Evolutionary conservation across 2,888 invertebrate species (phyloP).

Genomic region (Mantis religiosa): DNA sequence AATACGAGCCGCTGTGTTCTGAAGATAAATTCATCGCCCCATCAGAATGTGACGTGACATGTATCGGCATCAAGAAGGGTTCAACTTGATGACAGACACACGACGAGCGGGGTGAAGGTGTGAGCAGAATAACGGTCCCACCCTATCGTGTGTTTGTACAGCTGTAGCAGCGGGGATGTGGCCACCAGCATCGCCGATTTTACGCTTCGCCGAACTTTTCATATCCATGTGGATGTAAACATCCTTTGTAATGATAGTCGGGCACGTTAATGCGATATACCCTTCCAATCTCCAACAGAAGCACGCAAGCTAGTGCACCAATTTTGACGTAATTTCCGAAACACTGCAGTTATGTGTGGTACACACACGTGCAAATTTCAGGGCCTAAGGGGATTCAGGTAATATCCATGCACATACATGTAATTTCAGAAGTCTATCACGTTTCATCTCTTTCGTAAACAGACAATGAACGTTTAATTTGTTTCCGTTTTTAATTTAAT

Average conservation of each 20-base stretch:
- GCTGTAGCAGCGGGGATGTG: neutral
- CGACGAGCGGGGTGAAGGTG: neutral
- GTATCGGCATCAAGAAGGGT: neutral
- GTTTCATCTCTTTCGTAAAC: too few relatives aligned
- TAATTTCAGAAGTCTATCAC: too few relatives aligned
- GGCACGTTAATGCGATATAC: neutral
- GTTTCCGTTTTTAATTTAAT: too few relatives aligned
- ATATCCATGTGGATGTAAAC: neutral
- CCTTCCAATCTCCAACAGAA: neutral
- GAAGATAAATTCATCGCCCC: neutral
- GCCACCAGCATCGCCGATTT: slow-evolving; percentile 22
- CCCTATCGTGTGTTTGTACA: slow-evolving; percentile 2
- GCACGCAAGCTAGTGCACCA: neutral
- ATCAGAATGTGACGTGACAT: neutral
- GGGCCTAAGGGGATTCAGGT: too few relatives aligned
- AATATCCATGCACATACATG: too few relatives aligned
- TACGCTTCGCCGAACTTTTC: slow-evolving; percentile 10
- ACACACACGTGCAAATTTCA: too few relatives aligned
- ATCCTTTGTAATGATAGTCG: neutral
- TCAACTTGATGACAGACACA: neutral
- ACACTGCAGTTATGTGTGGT: too few relatives aligned
- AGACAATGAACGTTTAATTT: too few relatives aligned
- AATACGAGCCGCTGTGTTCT: too few relatives aligned
- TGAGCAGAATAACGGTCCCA: neutral
- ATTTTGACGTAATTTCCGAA: too few relatives aligned